A percentile compares a stretch with the other conserved stretches of the same genome.
phyloP scores from a whole-genome alignment of 2,113 vertebrate genomes.

The Apteryx owenii region DNA sequence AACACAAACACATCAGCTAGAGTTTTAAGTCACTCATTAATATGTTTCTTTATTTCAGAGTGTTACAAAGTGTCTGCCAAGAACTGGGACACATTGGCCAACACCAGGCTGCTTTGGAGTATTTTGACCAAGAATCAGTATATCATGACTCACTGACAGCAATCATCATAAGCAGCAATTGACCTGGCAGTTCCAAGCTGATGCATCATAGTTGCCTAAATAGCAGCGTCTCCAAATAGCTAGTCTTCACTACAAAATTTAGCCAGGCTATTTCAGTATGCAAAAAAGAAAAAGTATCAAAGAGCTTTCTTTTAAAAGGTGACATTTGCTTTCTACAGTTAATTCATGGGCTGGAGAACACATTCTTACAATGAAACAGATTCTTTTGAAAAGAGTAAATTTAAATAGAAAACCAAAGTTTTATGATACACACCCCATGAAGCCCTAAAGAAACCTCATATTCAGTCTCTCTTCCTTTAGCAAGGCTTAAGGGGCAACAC shows the following conservation, averaged over 20 bases:
- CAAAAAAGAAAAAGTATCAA: neutral
- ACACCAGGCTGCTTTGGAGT: neutral
- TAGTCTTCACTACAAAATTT: neutral
- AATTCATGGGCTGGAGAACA: neutral
- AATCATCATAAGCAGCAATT: neutral
- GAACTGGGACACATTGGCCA: neutral
- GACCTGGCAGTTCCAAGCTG: neutral
- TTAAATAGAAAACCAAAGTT: neutral
- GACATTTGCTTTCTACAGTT: neutral
- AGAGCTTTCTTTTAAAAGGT: neutral
- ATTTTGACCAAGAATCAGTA: neutral
- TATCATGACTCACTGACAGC: neutral
- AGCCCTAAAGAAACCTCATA: neutral
- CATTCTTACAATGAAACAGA: neutral
- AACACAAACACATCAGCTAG: neutral
- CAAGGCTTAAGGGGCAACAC: neutral
- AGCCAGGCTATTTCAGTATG: neutral
- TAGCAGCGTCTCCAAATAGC: neutral
- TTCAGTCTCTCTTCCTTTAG: neutral
- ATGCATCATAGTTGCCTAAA: neutral
- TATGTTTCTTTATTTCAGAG: neutral
- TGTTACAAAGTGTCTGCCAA: neutral
- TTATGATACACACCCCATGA: accelerated
- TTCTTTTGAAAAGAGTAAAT: neutral
- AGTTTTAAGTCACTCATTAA: neutral